phyloP scores from a whole-genome alignment of 2,888 invertebrate genomes.

The Brachyptera putata region DNA sequence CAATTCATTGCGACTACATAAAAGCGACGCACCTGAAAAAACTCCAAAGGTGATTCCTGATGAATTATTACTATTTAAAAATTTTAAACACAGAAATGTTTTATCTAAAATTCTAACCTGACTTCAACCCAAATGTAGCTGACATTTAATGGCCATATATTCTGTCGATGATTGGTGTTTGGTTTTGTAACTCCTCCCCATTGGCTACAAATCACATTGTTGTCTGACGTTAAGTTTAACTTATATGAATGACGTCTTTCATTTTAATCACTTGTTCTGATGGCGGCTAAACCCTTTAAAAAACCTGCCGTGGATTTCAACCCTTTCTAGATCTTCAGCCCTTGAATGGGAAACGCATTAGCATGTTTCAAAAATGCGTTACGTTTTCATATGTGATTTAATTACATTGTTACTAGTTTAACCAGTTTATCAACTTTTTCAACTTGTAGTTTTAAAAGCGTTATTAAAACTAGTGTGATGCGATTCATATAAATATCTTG shows the following conservation, averaged over 20 bases:
- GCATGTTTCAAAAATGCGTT: too few relatives aligned
- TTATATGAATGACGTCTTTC: slow-evolving; percentile 20
- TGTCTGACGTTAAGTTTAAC: slow-evolving; percentile 18
- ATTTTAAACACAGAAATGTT: slow-evolving; percentile 1
- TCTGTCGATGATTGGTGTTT: slow-evolving; percentile 32
- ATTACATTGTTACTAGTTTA: too few relatives aligned
- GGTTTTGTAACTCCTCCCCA: slow-evolving; percentile 25
- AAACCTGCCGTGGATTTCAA: too few relatives aligned
- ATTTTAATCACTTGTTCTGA: slow-evolving; percentile 21
- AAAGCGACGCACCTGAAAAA: slow-evolving; percentile 7
- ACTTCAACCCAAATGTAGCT: slow-evolving; percentile 34
- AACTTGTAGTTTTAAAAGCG: too few relatives aligned
- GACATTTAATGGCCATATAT: slow-evolving; percentile 34
- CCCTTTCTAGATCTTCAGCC: too few relatives aligned
- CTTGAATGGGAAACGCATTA: too few relatives aligned
- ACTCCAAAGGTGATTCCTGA: background rate
- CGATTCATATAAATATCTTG: too few relatives aligned
- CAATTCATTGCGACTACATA: slow-evolving; percentile 14
- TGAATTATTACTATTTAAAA: slow-evolving; percentile 11
- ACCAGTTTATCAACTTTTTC: too few relatives aligned
- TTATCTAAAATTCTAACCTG: slow-evolving; percentile 17
- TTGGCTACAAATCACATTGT: slow-evolving; percentile 26
- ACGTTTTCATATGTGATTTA: too few relatives aligned
- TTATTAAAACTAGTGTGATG: too few relatives aligned
- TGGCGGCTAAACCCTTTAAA: background rate